Percentiles rank a stretch among this genome's conserved stretches.
Evolutionary conservation across 2,888 invertebrate genomes (phyloP).

Genomic region (Protodeltote pygarga): DNA sequence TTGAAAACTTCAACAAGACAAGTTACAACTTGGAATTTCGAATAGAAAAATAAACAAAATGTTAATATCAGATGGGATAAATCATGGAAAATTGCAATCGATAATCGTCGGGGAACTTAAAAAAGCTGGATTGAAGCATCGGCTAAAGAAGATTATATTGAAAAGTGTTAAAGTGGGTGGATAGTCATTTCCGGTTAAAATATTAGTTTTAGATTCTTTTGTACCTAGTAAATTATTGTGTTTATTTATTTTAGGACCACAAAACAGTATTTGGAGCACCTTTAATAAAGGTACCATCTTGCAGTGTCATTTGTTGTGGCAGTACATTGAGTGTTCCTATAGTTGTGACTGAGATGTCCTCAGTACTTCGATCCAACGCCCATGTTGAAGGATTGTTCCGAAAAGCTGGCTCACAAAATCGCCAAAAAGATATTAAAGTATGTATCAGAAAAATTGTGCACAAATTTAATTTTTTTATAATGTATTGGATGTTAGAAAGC

Average conservation of each 20-base stretch:
- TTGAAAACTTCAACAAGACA: conserved; percentile 54
- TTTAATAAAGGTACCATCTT: conserved; percentile 79
- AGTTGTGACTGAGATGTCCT: conserved; percentile 91
- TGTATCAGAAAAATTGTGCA: not conserved
- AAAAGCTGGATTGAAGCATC: conserved; percentile 90
- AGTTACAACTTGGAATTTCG: conserved; percentile 36
- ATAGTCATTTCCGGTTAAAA: conserved; percentile 22
- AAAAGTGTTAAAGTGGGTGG: conserved; percentile 83
- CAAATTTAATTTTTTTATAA: too few relatives aligned
- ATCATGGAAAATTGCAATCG: conserved; percentile 81
- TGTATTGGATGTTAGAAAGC: too few relatives aligned
- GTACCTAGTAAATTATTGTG: not conserved
- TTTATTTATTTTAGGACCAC: conserved; percentile 68
- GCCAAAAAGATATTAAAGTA: conserved; percentile 94
- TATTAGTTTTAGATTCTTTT: not conserved
- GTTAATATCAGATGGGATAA: conserved; percentile 83
- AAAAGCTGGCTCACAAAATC: conserved; percentile 94
- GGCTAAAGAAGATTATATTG: conserved; percentile 88
- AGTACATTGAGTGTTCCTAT: conserved; percentile 90
- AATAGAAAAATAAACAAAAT: conserved; percentile 68
- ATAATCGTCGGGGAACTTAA: conserved; percentile 89
- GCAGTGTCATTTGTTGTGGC: conserved; percentile 89
- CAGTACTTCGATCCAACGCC: conserved; percentile 89
- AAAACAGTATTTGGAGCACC: conserved; percentile 83
- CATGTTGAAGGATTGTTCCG: conserved; percentile 95